Base-by-base conservation (phyloP, 2,888 invertebrate species). In the Frankliniella fusca region DNA sequence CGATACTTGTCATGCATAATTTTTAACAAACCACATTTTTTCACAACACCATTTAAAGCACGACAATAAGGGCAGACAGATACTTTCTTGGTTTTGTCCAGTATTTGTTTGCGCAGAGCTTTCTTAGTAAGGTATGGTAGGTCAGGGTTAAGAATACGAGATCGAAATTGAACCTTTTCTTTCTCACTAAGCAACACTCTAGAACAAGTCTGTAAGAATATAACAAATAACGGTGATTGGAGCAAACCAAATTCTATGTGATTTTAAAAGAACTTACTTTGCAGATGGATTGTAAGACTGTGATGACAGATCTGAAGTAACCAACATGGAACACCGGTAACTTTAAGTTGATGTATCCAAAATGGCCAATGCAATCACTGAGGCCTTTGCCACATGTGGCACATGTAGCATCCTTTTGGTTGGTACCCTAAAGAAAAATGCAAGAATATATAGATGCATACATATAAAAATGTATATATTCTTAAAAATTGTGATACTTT, bases 261-360 rank as follows among this genome's bases (percentile, higher is more conserved):
- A 76, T 76, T 23, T 9, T 11, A 76, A 0, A 23, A 80, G 48
- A 10, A 54, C 85, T 86, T 88, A 95, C 95, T 91, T 99, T 99
- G 89, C 99, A 99, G 87, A 99, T 97, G 84, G 93, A 94, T 89
- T 99, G 99, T 28, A 99, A 90, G 85, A 99, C 95, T 83, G 93
- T 94, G 82, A 99, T 95, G 54, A 96, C 95, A 50, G 95, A 93
- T 80, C 95, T 92, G 88, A 99, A 98, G 89, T 97, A 99, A 0
- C 99, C 99, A 76, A 97, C 94, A 87, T 99, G 99, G 88, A 97
- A 99, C 0, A 99, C 98, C 0, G 99, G 99, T 82, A 98, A 89
- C 80, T 97, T 96, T 80, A 99, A 90, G 87, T 99, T 97, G 83
- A 99, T 93, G 88, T 96, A 98, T 0, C 99, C 99, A 88, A 95